Base-by-base conservation (phyloP, 2,797 vertebrate species). In the Uromys caudimaculatus region DNA sequence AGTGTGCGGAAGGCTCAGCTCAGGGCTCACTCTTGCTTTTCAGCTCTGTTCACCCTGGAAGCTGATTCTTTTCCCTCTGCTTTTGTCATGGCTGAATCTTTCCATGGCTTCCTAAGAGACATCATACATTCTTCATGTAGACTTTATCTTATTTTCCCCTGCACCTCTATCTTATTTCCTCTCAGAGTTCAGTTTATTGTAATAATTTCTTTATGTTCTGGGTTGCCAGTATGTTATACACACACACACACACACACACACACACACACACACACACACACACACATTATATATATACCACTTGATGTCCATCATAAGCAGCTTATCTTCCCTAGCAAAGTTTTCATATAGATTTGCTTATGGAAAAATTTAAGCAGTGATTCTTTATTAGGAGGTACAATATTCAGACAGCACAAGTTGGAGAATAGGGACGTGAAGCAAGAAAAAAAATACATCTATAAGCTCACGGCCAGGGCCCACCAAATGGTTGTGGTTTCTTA, bases 401-500 rank as follows among this genome's bases (percentile, higher is more conserved):
- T 67, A 23, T 17, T 16, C 35, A 29, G 32, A 47, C 24, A 93
- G 60, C 10, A 94, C 71, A 64, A 76, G 64, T 23, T 5, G 91
- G 75, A 86, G 56, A 8, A 38, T 56, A 95, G 60, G 35, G 86
- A 86, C 91, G 58, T 35, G 35, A 90, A 91, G 35, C 62, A 47
- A 91, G 52, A 41, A 94, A 86, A 44, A 83, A 76, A 27, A 96
- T 4, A 90, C 47, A 75, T 75, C 86, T 69, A 47, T 10, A 73
- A 95, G 71, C 44, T 52, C 64, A 91, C 2, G n/a, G 32, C 32
- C 32, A n/a, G 38, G 11, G 27, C 44, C 38, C 56, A 90, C 38
- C 47, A 75, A 64, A 2, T 44, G 50, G 67, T n/a, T 79, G 23
- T 32, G 44, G 35, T 19, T 93, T 93, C 54, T 16, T 24, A 86